Conservation (phyloP, 2,113 vertebrate genomes). For the Spea multiplicata region DNA sequence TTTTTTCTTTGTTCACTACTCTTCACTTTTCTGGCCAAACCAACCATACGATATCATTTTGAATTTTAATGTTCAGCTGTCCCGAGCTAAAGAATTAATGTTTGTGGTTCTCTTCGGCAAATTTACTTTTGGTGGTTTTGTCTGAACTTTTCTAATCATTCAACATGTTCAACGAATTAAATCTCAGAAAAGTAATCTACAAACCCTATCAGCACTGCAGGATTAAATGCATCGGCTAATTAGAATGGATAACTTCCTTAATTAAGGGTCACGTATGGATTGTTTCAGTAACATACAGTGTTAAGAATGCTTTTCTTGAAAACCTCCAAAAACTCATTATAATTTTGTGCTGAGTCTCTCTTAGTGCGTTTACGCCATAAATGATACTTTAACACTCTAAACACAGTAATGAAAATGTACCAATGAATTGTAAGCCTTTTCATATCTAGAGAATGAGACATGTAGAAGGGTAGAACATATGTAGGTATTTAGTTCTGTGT, state of each 20-base stretch:
- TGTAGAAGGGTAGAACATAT: conserved; percentile 33
- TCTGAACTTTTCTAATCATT: conserved; percentile 48
- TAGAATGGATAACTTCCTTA: conserved; percentile 5
- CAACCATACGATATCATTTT: conserved; percentile 46
- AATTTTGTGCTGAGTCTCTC: background rate
- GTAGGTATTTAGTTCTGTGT: conserved; percentile 40
- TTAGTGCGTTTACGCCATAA: background rate
- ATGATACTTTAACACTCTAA: background rate
- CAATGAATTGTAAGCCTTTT: conserved; percentile 23
- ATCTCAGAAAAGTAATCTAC: background rate
- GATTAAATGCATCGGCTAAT: background rate
- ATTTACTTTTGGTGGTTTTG: conserved; percentile 45
- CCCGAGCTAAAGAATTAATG: conserved; percentile 46
- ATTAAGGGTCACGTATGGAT: background rate
- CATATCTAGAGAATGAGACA: conserved; percentile 16
- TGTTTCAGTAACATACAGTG: background rate
- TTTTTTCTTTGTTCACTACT: conserved; percentile 26
- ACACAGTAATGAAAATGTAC: background rate
- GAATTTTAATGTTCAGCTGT: conserved; percentile 47
- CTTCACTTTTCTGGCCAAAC: conserved; percentile 41
- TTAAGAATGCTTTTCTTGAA: background rate
- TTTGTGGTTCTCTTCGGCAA: conserved; percentile 40
- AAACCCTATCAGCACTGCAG: background rate
- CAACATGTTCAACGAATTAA: conserved; percentile 11
- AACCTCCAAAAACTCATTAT: background rate